Conservation (phyloP, 2,797 vertebrate species). For the Centropyge bicolor region DNA sequence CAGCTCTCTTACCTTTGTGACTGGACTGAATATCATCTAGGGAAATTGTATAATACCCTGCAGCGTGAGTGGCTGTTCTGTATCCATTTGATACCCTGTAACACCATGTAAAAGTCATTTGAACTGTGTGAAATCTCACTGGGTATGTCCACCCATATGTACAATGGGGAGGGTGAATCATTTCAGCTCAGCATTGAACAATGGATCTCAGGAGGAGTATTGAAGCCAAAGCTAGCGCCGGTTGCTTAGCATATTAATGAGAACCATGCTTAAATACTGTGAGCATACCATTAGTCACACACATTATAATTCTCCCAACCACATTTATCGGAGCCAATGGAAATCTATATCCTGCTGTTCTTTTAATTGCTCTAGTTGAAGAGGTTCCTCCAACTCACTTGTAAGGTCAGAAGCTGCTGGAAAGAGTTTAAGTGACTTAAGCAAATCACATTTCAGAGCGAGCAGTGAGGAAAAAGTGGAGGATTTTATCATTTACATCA, state of each 20-base stretch:
- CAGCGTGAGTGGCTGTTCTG: constrained; percentile 27
- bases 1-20: constrained; percentile 39
- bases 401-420: constrained; percentile 64
- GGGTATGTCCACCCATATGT: constrained; percentile 52
- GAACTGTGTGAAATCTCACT: constrained; percentile 53
- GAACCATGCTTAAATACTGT: constrained; percentile 63
- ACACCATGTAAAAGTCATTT: constrained; percentile 58
- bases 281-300: constrained; percentile 69
- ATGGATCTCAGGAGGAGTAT: constrained; percentile 50
- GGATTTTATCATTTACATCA: constrained; percentile 22
- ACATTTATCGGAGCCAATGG: constrained; percentile 64
- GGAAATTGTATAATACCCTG: constrained; percentile 34
- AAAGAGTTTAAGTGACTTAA: constrained; percentile 52
- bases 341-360: constrained; percentile 73
- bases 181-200: constrained; percentile 50
- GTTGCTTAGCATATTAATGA: constrained; percentile 74
- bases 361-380: constrained; percentile 66
- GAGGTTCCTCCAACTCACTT: constrained; percentile 55
- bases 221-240: constrained; percentile 57
- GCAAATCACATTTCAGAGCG: constrained; percentile 45
- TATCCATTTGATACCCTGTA: constrained; percentile 55
- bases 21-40: constrained; percentile 43
- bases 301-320: constrained; percentile 68
- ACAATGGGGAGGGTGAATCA: constrained; percentile 42
- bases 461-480: constrained; percentile 6